A percentile compares a stretch with the other conserved stretches of the same genome.
Conservation (phyloP, 2,113 vertebrate species). For the Synodontis membranacea region DNA sequence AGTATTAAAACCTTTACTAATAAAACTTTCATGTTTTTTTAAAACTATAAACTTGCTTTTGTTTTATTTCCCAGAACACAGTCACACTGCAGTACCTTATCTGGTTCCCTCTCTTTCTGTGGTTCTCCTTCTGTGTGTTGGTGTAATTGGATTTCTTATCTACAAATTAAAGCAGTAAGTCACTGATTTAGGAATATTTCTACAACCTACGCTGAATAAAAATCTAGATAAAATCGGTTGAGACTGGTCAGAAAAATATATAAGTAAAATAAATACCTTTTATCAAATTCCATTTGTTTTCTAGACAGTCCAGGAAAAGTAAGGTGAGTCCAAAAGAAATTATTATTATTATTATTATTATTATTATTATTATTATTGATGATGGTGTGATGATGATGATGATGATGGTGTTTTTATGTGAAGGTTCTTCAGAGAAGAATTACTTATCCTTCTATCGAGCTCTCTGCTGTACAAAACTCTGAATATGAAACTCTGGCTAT, state of each 20-base stretch:
- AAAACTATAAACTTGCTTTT: neutral
- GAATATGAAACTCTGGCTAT: too few species aligned
- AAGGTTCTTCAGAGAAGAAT: neutral
- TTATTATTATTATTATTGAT: neutral
- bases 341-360: neutral
- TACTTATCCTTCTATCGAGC: constrained; percentile 11
- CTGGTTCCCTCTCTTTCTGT: neutral
- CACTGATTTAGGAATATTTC: neutral
- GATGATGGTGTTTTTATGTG: neutral
- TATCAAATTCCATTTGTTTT: neutral
- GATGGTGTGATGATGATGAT: too few species aligned
- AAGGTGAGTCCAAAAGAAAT: neutral
- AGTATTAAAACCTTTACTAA: neutral
- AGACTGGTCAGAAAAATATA: neutral
- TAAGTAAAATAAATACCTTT: neutral
- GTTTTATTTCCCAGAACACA: neutral
- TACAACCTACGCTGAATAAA: neutral
- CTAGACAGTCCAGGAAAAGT: neutral
- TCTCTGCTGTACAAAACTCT: neutral
- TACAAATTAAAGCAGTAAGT: constrained; percentile 5
- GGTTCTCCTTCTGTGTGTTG: neutral
- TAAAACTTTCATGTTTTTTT: neutral
- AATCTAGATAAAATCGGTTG: neutral
- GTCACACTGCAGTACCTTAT: neutral
- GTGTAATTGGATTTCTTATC: constrained; percentile 15